These are phyloP conservation scores for Ciconia boyciana DNA, from an alignment of 2,113 vertebrate genomes.

Conservation along the genomic window DNA sequence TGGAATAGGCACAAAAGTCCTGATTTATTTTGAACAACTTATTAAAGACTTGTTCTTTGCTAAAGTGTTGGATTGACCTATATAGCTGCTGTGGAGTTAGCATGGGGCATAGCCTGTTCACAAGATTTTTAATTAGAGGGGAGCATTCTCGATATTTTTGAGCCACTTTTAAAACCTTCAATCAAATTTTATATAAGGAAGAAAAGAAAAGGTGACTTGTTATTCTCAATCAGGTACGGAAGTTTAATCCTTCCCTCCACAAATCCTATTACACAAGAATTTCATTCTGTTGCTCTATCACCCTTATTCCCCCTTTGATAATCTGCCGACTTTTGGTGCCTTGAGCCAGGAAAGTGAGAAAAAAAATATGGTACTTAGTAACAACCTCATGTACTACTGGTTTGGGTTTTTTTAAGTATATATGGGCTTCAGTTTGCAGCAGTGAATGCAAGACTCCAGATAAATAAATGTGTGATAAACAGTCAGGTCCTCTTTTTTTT, in stretches of 20 bases:
- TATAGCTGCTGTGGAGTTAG: not conserved
- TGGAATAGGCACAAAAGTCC: not conserved
- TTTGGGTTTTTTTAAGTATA: not conserved
- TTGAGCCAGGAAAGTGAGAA: not conserved
- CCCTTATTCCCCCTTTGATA: not conserved
- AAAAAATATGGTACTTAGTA: not conserved
- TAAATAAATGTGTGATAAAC: not conserved
- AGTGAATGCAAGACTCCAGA: not conserved
- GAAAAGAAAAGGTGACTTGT: slow-evolving; percentile 1
- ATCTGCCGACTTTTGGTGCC: not conserved
- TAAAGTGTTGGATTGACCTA: not conserved
- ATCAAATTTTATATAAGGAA: not conserved
- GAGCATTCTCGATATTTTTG: not conserved
- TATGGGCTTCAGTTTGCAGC: not conserved
- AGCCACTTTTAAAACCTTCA: not conserved
- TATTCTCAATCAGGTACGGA: not conserved
- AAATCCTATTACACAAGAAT: slow-evolving; percentile 6
- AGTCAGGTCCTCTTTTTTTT: not conserved
- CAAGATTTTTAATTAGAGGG: not conserved
- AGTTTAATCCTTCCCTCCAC: slow-evolving; percentile 4
- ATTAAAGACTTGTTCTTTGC: not conserved
- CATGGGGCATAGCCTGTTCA: not conserved
- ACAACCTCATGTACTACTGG: not conserved
- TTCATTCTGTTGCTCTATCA: not conserved
- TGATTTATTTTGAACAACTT: not conserved